phyloP scores from a whole-genome alignment of 2,888 invertebrate species.

The Drosophila mimetica region DNA sequence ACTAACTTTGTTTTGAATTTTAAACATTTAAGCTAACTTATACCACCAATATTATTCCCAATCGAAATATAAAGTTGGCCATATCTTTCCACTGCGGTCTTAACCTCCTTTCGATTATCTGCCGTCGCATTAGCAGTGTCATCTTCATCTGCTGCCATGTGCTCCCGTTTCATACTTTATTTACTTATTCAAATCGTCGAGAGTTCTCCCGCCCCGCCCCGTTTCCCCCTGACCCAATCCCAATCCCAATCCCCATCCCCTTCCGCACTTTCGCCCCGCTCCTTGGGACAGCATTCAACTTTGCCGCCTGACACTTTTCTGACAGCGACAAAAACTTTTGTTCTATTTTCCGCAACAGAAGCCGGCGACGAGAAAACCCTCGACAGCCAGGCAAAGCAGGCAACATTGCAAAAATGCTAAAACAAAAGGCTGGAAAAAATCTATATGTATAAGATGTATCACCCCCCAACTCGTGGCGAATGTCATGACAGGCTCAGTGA shows the following conservation, averaged over 20 bases:
- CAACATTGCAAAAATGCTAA: constrained; percentile 59
- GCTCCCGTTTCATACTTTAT: constrained; percentile 62
- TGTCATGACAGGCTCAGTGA: constrained; percentile 76
- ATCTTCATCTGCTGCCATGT: constrained; percentile 70
- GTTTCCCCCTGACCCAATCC: constrained; percentile 43
- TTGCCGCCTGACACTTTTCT: constrained; percentile 82
- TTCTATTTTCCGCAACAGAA: constrained; percentile 69
- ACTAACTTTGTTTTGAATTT: neutral
- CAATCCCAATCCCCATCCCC: constrained; percentile 56
- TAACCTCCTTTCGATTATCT: constrained; percentile 47
- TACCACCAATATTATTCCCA: neutral
- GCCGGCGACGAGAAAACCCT: constrained; percentile 45
- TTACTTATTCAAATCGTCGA: constrained; percentile 79
- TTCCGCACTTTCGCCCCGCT: constrained; percentile 25
- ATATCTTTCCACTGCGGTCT: constrained; percentile 20
- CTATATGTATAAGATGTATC: constrained; percentile 39
- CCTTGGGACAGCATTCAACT: constrained; percentile 64
- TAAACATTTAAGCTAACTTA: neutral
- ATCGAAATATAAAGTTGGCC: constrained; percentile 1
- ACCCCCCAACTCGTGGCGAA: constrained; percentile 55
- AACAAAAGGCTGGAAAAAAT: constrained; percentile 56
- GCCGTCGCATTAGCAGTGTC: constrained; percentile 68
- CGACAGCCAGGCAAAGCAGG: constrained; percentile 32
- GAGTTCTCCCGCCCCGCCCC: constrained; percentile 43
- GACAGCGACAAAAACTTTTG: constrained; percentile 81